Conservation (phyloP, 2,797 vertebrate genomes). For the Iguana delicatissima region DNA sequence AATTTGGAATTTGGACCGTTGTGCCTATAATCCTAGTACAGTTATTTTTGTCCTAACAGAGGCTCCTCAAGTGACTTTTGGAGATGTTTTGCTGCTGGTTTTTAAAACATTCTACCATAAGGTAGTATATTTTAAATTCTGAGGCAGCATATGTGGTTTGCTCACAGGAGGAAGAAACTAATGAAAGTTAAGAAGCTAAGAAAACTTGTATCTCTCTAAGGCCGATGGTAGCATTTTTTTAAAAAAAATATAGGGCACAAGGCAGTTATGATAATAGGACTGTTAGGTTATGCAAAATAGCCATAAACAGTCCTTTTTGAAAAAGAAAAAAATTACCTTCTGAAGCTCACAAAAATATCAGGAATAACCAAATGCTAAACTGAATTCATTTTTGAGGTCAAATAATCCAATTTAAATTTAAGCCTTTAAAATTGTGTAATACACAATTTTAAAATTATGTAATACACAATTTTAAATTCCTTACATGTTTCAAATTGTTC, state of each 20-base stretch:
- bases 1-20: conserved; percentile 21
- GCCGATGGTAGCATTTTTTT: too few species aligned
- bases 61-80: background rate
- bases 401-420: background rate
- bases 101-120: conserved; percentile 5
- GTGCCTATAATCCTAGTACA: background rate
- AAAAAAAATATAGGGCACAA: conserved; percentile 5
- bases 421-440: background rate
- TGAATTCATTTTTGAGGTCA: background rate
- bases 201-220: background rate
- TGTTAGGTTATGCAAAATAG: background rate
- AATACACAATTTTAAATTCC: too few species aligned
- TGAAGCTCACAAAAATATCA: too few species aligned
- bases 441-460: too few species aligned
- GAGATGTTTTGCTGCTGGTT: background rate
- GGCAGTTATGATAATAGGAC: background rate
- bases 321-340: too few species aligned
- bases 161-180: background rate
- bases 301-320: background rate
- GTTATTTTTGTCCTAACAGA: conserved; percentile 21
- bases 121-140: background rate
- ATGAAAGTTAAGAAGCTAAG: background rate
- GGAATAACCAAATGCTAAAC: too few species aligned
- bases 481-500: too few species aligned
- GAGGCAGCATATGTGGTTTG: background rate